Conservation (phyloP, 2,797 vertebrate genomes). For the Ambastaia sidthimunki region DNA sequence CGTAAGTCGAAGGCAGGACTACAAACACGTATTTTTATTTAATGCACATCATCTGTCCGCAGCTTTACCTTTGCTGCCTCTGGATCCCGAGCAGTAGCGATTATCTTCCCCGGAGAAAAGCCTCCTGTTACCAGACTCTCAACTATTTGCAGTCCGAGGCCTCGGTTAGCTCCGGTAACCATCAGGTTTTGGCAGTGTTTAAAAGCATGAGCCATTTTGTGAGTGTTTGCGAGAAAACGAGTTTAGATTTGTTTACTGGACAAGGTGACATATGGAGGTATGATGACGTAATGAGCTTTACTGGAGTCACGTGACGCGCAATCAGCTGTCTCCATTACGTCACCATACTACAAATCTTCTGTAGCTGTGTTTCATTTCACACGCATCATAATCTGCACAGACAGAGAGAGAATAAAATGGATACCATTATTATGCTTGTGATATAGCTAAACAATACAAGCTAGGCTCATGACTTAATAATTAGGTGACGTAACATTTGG, state of each 20-base stretch:
- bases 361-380: not conserved
- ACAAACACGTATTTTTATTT: too few relatives aligned
- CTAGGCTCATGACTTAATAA: too few relatives aligned
- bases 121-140: slow-evolving; percentile 67
- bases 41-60: not conserved
- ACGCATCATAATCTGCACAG: too few relatives aligned
- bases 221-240: not conserved
- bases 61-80: slow-evolving; percentile 71
- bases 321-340: not conserved
- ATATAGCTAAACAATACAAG: too few relatives aligned
- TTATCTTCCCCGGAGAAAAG: slow-evolving; percentile 70
- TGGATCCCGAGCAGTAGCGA: slow-evolving; percentile 70
- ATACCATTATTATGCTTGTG: too few relatives aligned
- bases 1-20: too few relatives aligned
- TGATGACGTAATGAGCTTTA: not conserved
- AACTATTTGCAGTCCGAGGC: slow-evolving; percentile 75
- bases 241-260: not conserved
- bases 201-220: slow-evolving; percentile 63
- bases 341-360: not conserved
- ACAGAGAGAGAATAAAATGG: too few relatives aligned
- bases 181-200: slow-evolving; percentile 74
- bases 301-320: not conserved
- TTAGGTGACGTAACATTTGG: too few relatives aligned
- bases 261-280: not conserved
- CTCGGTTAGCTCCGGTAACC: slow-evolving; percentile 77